Evolutionary conservation across 2,113 vertebrate species (phyloP).

Genomic region (Syrrhaptes paradoxus): DNA sequence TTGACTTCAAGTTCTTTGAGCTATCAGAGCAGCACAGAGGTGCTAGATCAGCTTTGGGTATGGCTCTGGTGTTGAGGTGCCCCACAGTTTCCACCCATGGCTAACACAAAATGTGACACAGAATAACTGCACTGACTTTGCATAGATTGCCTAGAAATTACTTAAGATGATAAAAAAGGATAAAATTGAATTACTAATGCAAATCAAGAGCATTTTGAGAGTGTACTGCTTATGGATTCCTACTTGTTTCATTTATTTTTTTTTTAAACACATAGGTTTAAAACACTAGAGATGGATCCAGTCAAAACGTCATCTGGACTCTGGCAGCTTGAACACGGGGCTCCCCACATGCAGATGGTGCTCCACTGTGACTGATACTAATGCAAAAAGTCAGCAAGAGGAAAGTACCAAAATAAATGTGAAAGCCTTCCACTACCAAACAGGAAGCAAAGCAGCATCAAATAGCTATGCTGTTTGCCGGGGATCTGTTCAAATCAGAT

Average conservation of each 20-base stretch:
- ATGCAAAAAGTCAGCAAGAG: not conserved
- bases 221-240: not conserved
- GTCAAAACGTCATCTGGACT: not conserved
- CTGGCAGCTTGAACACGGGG: not conserved
- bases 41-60: not conserved
- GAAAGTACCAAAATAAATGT: not conserved
- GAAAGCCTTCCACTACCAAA: not conserved
- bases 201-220: not conserved
- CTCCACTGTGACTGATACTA: not conserved
- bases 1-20: rapidly evolving
- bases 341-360: not conserved
- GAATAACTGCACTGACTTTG: not conserved
- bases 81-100: not conserved
- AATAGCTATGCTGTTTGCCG: not conserved
- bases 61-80: not conserved
- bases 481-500: not conserved
- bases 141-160: not conserved
- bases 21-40: not conserved
- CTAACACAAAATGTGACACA: not conserved
- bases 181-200: not conserved
- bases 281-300: not conserved
- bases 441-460: not conserved
- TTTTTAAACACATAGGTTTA: not conserved
- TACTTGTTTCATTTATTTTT: not conserved
- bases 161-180: not conserved